A percentile compares a stretch with the other conserved stretches of the same genome.
These are phyloP conservation scores for Colletes latitarsis DNA, from an alignment of 1,140 invertebrate species.

Conservation along the genomic window DNA sequence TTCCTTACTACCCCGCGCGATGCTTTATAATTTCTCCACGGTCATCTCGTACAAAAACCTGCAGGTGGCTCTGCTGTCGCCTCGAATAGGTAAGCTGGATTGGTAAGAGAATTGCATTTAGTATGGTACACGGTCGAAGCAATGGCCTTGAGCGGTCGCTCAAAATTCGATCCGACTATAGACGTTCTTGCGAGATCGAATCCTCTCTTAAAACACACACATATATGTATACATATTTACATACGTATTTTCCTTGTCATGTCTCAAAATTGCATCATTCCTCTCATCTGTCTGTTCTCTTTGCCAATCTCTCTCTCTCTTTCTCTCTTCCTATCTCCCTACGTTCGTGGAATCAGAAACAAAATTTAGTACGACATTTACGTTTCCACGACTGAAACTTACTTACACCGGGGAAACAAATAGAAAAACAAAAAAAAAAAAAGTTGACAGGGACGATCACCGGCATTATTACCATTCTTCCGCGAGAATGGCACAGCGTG, in stretches of 20 bases:
- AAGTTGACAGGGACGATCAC: constrained; percentile 9
- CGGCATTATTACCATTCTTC: background rate
- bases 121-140: background rate
- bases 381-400: background rate
- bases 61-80: too few species aligned
- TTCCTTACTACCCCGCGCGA: too few species aligned
- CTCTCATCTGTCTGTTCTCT: constrained; percentile 14
- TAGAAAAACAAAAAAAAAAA: constrained; percentile 14
- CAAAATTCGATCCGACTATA: constrained; percentile 12
- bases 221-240: constrained; percentile 26
- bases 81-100: too few species aligned
- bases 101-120: too few species aligned
- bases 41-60: too few species aligned
- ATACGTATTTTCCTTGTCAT: constrained; percentile 6
- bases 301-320: background rate
- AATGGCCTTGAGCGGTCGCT: background rate
- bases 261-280: background rate
- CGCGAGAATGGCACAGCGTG: too few species aligned
- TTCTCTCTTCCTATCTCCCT: background rate
- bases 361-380: background rate
- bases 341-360: background rate
- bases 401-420: background rate
- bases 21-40: too few species aligned
- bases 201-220: constrained; percentile 26
- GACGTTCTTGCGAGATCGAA: constrained; percentile 37